A percentile compares a stretch with the other conserved stretches of the same genome.
Conservation (phyloP, 2,113 vertebrate species). For the Nesoenas mayeri region DNA sequence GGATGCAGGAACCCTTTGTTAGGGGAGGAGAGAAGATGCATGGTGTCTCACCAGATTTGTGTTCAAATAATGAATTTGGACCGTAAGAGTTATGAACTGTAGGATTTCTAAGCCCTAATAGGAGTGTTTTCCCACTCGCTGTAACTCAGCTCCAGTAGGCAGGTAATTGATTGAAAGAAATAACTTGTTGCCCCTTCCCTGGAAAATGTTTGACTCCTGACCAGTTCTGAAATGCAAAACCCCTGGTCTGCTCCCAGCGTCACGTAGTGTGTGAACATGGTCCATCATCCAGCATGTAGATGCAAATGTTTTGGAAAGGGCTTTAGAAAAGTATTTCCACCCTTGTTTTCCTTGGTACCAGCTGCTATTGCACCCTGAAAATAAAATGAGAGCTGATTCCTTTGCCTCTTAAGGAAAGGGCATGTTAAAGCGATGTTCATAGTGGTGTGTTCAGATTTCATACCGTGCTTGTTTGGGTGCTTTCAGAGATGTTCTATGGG, state of each 20-base stretch:
- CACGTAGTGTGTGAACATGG: rapidly evolving
- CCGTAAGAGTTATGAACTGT: background rate
- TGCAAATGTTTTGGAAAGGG: background rate
- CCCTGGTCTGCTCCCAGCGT: background rate
- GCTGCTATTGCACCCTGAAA: conserved; percentile 1
- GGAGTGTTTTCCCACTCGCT: background rate
- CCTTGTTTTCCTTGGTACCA: conserved; percentile 31
- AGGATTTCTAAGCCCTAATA: background rate
- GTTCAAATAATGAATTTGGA: background rate
- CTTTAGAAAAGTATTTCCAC: conserved; percentile 17
- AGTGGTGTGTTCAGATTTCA: background rate
- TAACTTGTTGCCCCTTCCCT: background rate
- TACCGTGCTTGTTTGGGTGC: background rate
- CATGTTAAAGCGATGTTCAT: background rate
- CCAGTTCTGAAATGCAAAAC: background rate
- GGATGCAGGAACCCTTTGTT: background rate
- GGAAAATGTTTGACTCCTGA: background rate
- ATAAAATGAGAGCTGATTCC: background rate
- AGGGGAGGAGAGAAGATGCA: background rate
- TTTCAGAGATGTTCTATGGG: background rate
- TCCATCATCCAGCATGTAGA: background rate
- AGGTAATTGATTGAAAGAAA: background rate
- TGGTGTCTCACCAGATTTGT: background rate
- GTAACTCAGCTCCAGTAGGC: background rate
- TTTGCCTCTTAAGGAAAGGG: conserved; percentile 29